Conservation (phyloP, 2,888 invertebrate species). For the Oscheius sp. region DNA sequence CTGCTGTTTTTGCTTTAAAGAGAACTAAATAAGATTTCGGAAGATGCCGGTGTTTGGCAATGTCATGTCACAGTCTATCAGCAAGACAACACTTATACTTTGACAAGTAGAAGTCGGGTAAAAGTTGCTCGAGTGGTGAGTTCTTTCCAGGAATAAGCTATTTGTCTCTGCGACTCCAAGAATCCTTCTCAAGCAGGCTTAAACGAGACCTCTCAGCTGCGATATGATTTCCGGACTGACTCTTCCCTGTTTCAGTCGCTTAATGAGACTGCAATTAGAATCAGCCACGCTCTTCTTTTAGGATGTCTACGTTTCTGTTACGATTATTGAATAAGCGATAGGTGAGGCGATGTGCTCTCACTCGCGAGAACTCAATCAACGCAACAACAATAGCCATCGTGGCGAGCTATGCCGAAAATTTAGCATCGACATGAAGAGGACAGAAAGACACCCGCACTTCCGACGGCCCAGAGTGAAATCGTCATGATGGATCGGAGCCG, state of each 20-base stretch:
- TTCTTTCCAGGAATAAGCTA: constrained; percentile 20
- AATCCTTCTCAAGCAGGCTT: background rate
- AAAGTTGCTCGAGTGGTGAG: constrained; percentile 33
- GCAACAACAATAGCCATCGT: constrained; percentile 10
- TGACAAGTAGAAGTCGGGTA: constrained; percentile 55
- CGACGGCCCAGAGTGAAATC: constrained; percentile 13
- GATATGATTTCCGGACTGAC: constrained; percentile 25
- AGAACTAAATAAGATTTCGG: background rate
- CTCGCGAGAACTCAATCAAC: constrained; percentile 27
- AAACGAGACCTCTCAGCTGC: constrained; percentile 31
- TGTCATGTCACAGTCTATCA: constrained; percentile 60
- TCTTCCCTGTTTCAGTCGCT: no score
- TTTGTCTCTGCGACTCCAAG: background rate
- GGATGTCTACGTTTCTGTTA: background rate
- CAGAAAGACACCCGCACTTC: constrained; percentile 6
- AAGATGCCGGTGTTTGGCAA: constrained; percentile 58
- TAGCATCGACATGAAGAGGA: constrained; percentile 27
- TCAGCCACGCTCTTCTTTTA: background rate
- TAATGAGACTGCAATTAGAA: background rate
- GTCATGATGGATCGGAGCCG: constrained; percentile 15
- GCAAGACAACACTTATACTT: constrained; percentile 50
- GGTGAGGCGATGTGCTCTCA: constrained; percentile 6
- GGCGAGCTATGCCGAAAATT: background rate
- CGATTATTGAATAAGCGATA: constrained; percentile 33
- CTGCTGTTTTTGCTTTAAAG: background rate